Conservation (phyloP, 2,113 vertebrate species). For the Carettochelys insculpta region DNA sequence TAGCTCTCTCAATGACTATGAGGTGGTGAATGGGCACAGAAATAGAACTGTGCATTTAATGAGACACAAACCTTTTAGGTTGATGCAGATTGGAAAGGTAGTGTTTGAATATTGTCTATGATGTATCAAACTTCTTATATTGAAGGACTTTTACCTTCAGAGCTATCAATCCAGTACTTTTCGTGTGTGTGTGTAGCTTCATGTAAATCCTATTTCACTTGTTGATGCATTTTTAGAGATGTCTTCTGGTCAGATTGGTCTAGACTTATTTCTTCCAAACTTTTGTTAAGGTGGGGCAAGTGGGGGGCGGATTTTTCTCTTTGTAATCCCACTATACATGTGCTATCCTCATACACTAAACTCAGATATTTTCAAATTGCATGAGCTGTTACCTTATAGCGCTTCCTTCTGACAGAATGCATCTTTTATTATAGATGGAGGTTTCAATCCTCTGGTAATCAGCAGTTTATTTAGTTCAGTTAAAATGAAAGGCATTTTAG, state of each 20-base stretch:
- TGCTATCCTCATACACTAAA: slow-evolving; percentile 10
- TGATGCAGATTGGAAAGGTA: neutral
- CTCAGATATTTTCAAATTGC: neutral
- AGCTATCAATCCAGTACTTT: neutral
- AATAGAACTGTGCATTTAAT: neutral
- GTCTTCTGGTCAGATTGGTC: neutral
- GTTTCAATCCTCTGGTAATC: slow-evolving; percentile 69
- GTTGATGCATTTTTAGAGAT: neutral
- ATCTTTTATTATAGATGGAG: slow-evolving; percentile 62
- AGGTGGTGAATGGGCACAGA: neutral
- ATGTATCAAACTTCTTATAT: neutral
- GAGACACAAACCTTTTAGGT: neutral
- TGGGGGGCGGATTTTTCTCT: neutral
- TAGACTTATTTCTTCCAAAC: neutral
- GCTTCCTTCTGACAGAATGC: slow-evolving; percentile 33
- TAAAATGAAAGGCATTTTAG: slow-evolving; percentile 56
- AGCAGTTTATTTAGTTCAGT: slow-evolving; percentile 68
- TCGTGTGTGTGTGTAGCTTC: neutral
- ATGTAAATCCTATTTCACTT: neutral
- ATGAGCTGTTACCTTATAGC: neutral
- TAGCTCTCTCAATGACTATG: neutral
- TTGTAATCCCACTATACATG: neutral
- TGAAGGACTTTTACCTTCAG: neutral
- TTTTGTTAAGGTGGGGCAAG: too few relatives aligned
- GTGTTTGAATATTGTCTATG: neutral